These are phyloP conservation scores for Rhagophthalmus giganteus DNA, from an alignment of 2,888 invertebrate species.

Conservation along the genomic window DNA sequence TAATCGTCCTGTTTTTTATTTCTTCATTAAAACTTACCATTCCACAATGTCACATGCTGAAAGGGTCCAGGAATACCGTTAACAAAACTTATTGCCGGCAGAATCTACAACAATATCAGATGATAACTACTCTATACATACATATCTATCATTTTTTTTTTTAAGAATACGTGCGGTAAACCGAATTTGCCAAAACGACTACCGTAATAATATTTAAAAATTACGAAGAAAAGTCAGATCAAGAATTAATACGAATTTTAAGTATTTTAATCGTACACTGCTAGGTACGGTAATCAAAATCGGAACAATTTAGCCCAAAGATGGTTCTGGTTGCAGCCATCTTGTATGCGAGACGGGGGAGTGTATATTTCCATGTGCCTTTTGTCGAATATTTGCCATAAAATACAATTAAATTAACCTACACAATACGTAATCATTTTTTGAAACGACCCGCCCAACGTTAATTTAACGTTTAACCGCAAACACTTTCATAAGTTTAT, in stretches of 20 bases:
- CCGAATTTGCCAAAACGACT: too few relatives aligned
- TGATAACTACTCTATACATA: conserved; percentile 1
- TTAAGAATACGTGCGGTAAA: too few relatives aligned
- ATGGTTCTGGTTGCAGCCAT: conserved; percentile 56
- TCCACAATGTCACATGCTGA: conserved; percentile 24
- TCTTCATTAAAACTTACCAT: conserved; percentile 16
- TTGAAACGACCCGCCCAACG: neutral
- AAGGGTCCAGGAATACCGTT: conserved; percentile 15
- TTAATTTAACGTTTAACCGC: neutral
- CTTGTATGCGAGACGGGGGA: conserved; percentile 57
- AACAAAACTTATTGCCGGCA: conserved; percentile 12
- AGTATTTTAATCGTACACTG: too few relatives aligned
- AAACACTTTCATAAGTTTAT: conserved; percentile 6
- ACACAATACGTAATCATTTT: conserved; percentile 18
- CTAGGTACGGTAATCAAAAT: conserved; percentile 13
- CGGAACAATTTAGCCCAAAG: conserved; percentile 37
- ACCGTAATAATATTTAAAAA: neutral
- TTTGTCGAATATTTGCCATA: conserved; percentile 45
- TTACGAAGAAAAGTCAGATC: conserved; percentile 1
- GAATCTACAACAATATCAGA: conserved; percentile 16
- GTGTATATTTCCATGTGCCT: conserved; percentile 57
- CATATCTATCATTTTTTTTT: neutral
- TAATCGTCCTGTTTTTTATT: neutral
- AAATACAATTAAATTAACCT: conserved; percentile 1
- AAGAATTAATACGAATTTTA: neutral